Conservation (phyloP, 2,888 invertebrate genomes). For the Perizoma flavofasciatum region DNA sequence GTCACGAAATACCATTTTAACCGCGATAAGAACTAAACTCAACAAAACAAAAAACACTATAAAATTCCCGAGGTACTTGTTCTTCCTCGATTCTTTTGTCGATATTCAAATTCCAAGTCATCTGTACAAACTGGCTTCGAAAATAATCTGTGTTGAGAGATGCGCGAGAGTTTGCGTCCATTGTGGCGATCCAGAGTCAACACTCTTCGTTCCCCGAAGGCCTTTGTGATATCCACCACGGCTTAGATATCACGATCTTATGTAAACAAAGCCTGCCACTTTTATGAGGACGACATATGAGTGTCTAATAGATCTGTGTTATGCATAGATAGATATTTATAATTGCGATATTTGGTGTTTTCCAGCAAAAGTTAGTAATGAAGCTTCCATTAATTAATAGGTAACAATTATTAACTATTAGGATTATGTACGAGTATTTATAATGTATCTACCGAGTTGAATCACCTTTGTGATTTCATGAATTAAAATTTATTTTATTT, state of each 20-base stretch:
- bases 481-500: no score
- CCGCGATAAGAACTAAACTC: constrained; percentile 33
- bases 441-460: no score
- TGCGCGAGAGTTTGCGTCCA: constrained; percentile 68
- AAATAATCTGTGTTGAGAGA: constrained; percentile 69
- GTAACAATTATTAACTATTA: no score
- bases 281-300: constrained; percentile 11
- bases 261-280: constrained; percentile 24
- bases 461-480: no score
- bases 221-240: constrained; percentile 66
- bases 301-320: not conserved
- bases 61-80: constrained; percentile 39
- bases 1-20: constrained; percentile 5
- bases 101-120: constrained; percentile 63
- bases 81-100: constrained; percentile 32
- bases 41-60: constrained; percentile 39
- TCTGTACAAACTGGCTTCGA: constrained; percentile 65
- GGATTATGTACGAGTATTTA: no score
- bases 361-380: no score
- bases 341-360: no score
- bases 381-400: no score
- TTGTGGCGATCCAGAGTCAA: constrained; percentile 74
- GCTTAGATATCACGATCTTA: constrained; percentile 43
- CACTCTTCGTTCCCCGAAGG: constrained; percentile 76
- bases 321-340: no score